Evolutionary conservation across 1,140 invertebrate species (phyloP).

Genomic region (Drosophila grimshawi): DNA sequence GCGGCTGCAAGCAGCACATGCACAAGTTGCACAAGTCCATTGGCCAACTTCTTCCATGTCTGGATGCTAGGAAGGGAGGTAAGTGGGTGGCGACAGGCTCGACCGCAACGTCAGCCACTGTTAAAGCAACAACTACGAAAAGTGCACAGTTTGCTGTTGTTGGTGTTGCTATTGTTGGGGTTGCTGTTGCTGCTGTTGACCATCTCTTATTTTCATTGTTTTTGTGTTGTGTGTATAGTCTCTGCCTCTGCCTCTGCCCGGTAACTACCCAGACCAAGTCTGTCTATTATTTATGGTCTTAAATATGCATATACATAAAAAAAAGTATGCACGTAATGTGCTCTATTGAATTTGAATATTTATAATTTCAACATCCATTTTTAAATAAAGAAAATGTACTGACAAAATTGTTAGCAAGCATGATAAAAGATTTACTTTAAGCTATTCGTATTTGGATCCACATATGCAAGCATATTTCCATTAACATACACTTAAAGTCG

Average conservation of each 20-base stretch:
- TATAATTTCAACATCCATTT: slow-evolving; percentile 16
- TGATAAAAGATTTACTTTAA: no score
- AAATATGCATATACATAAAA: slow-evolving; percentile 39
- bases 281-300: slow-evolving; percentile 67
- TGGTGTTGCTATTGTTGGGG: slow-evolving; percentile 19
- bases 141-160: slow-evolving; percentile 10
- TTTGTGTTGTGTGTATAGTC: slow-evolving; percentile 39
- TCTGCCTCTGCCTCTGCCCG: background rate
- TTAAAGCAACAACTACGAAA: slow-evolving; percentile 47
- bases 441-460: no score
- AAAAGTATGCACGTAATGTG: slow-evolving; percentile 25
- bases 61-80: background rate
- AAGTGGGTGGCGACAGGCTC: slow-evolving; percentile 13
- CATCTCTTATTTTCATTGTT: slow-evolving; percentile 59
- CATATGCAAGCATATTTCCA: no score
- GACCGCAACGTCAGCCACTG: slow-evolving; percentile 71
- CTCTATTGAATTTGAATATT: slow-evolving; percentile 54
- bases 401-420: no score
- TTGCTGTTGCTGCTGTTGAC: slow-evolving; percentile 29
- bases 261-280: background rate
- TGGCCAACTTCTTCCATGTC: slow-evolving; percentile 31
- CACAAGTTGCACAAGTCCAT: slow-evolving; percentile 51
- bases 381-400: background rate
- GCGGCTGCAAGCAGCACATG: slow-evolving; percentile 49
- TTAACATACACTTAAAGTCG: no score